Base-by-base conservation (phyloP, 2,797 vertebrate genomes). In the Silurus lanzhouensis region DNA sequence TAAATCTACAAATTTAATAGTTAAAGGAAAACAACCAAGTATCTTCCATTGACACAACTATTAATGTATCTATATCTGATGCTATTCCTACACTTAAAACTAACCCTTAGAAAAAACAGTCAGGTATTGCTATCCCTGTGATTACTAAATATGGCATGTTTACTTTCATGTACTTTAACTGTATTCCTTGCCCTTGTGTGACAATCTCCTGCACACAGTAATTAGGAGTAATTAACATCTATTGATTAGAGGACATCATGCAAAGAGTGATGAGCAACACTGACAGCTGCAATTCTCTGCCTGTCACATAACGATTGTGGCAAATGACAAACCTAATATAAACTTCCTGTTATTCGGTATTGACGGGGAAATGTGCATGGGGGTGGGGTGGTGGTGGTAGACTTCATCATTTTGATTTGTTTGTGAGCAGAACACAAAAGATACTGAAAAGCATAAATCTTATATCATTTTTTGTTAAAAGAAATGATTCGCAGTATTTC, bases 261-360 rank as follows among this genome's bases (percentile, higher is more conserved):
- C 88, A 90, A 88, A 89, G 83, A 91, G 77, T 93, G 93, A 94
- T 82, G 90, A 94, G 84, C 86, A 89, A 88, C 86, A 91, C 86
- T 93, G 92, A 93, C 93, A 93, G 88, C 85, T 92, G 75, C 88
- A 89, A 87, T 91, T 86, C 85, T 89, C 68, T 83, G 80, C 84
- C 76, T 87, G 88, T 85, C 86, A 84, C 88, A 87, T 89, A 86
- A 86, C 81, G 80, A 90, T 90, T 89, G 83, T 74, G 71, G 46
- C 82, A 88, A 87, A 89, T 83, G 81, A 89, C 87, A 91, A 90
- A 87, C 86, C 83, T 83, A 85, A 58, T 83, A 83, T 76, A 82
- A 82, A 90, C 89, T 81, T 85, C 70, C 66, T 15, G 71, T 89
- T 91, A 90, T 91, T 86, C 87, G 68, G 81, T 89, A 81, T 88